A percentile compares a stretch with the other conserved stretches of the same genome.
Evolutionary conservation across 2,113 vertebrate genomes (phyloP).

Genomic region (Pterocles orientalis): DNA sequence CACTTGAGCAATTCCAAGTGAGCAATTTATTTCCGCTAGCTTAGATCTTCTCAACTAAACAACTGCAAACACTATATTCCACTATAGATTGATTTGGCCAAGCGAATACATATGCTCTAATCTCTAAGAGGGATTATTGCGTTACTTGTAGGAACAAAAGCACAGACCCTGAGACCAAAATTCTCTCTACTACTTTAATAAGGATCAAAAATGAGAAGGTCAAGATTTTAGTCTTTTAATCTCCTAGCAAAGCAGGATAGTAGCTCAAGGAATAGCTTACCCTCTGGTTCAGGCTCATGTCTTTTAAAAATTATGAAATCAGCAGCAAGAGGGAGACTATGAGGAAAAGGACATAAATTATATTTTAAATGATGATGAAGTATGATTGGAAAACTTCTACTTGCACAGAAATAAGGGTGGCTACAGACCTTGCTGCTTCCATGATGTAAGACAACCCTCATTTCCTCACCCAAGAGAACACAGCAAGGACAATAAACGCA

Average conservation of each 20-base stretch:
- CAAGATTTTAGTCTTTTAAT: not conserved
- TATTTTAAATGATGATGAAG: not conserved
- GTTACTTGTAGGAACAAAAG: not conserved
- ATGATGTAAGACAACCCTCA: not conserved
- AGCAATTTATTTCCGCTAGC: slow-evolving; percentile 5
- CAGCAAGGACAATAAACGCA: not conserved
- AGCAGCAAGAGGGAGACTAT: not conserved
- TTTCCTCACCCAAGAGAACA: not conserved
- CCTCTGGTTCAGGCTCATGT: not conserved
- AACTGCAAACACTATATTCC: not conserved
- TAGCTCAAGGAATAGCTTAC: not conserved
- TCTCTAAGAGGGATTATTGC: not conserved
- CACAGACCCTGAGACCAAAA: not conserved
- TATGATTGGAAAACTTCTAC: not conserved
- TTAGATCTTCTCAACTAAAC: not conserved
- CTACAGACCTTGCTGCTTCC: not conserved
- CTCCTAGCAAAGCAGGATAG: not conserved
- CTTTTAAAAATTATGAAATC: not conserved
- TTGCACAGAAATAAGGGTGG: not conserved
- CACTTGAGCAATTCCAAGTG: not conserved
- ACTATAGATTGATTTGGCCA: not conserved
- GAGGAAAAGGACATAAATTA: not conserved
- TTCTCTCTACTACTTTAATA: not conserved
- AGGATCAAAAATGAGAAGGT: not conserved
- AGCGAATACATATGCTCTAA: not conserved